Conservation (phyloP, 2,888 invertebrate genomes). For the Drosophila paranaensis region DNA sequence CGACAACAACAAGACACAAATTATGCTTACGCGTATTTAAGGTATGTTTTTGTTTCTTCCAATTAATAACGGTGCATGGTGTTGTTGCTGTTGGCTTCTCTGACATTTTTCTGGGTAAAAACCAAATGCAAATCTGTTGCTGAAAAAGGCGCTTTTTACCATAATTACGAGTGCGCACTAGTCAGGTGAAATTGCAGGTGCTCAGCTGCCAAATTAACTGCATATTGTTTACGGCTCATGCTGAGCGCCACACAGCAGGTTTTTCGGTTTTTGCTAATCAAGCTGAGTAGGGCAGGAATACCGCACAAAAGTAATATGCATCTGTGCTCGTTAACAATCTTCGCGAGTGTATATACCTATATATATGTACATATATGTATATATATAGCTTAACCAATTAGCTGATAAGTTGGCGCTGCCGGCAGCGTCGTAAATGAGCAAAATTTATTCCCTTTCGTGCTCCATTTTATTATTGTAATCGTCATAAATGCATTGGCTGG, state of each 20-base stretch:
- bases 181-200: constrained; percentile 47
- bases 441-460: not conserved
- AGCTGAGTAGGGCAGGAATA: constrained; percentile 31
- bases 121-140: constrained; percentile 45
- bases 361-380: not conserved
- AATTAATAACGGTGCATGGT: constrained; percentile 53
- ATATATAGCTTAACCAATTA: constrained; percentile 11
- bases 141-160: constrained; percentile 47
- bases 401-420: constrained; percentile 14
- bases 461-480: constrained; percentile 8
- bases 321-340: constrained; percentile 8
- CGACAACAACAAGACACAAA: constrained; percentile 17
- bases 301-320: not conserved
- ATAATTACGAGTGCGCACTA: constrained; percentile 52
- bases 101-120: constrained; percentile 9
- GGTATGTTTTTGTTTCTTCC: constrained; percentile 42
- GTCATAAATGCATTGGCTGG: not conserved
- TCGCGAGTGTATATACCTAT: not conserved
- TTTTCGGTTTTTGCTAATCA: constrained; percentile 39
- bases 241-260: constrained; percentile 41
- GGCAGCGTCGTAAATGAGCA: not conserved
- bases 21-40: constrained; percentile 41
- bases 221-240: constrained; percentile 42
- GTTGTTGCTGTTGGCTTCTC: constrained; percentile 11
- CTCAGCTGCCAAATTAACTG: constrained; percentile 42